Base-by-base conservation (phyloP, 2,888 invertebrate genomes). In the Lasioglossum leucozonium region DNA sequence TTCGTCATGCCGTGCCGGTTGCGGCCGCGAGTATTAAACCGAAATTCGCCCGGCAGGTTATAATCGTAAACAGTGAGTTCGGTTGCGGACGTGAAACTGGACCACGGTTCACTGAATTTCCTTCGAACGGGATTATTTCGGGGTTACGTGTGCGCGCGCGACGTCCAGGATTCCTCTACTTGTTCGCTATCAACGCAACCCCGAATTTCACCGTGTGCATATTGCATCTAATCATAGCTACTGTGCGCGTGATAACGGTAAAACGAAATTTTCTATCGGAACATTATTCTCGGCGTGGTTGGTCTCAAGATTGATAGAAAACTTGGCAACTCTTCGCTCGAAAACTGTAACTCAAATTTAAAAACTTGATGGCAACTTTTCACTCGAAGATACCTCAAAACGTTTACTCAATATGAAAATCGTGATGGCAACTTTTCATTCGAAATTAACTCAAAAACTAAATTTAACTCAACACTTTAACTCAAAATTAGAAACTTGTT, bases 31-130 rank as follows among this genome's bases (percentile, higher is more conserved):
- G 81, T 86, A 87, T 90, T 88, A 86, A 90, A 86, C 84, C 76
- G 85, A 90, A 91, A 91, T 91, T 89, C 80, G 81, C 80, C 85
- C 47, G 51, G 62, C 79, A 44, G 82, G 88, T 87, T 90, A 89
- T 91, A 90, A 90, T 88, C 89, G 91, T 89, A 91, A 91, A 91
- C 88, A 90, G 82, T 87, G 79, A 67, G 80, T 77, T 40, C 47
- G 69, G 26, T 55, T 37, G 72, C 67, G 79, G 75, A 75, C 67
- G 72, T 67, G 79, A 65, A 80, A 72, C 74, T 58, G 67, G 76
- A 55, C 73, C 75, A 72, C 84, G 79, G 74, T 74, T 67, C 71
- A 42, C 34, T 71, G 87, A 82, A 81, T 83, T 79, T 89, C 85
- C 89, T 89, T 81, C 74, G 47, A 62, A 55, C 40, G 47, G 58